These are phyloP conservation scores for Antedon bifida DNA, from an alignment of 35 echinoderm and acorn worm genomes.

Conservation along the genomic window DNA sequence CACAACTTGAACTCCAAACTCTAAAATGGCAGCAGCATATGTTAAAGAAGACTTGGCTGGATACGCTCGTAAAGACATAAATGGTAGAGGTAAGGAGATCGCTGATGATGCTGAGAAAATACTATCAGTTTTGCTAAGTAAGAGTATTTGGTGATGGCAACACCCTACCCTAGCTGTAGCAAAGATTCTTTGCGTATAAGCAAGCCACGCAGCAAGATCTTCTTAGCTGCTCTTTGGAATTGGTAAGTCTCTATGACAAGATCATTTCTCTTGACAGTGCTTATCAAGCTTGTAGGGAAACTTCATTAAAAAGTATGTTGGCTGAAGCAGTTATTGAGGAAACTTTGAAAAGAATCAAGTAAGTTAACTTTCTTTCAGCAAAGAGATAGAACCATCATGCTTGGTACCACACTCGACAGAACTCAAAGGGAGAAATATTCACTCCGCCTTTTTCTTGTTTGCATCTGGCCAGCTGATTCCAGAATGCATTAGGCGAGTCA, in stretches of 20 bases:
- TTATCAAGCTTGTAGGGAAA: slow-evolving; percentile 3
- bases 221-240: slow-evolving; percentile 18
- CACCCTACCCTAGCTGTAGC: slow-evolving; percentile 27
- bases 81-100: slow-evolving; percentile 15
- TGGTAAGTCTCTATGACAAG: slow-evolving; percentile 34
- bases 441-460: too few species aligned
- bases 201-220: slow-evolving; percentile 16
- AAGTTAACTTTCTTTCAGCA: too few species aligned
- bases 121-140: background rate
- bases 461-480: too few species aligned
- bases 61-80: slow-evolving; percentile 23
- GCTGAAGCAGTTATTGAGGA: slow-evolving; percentile 39
- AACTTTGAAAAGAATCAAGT: too few species aligned
- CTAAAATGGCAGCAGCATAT: background rate
- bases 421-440: too few species aligned
- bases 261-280: slow-evolving; percentile 16
- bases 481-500: too few species aligned
- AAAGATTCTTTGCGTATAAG: slow-evolving; percentile 27
- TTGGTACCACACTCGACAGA: too few species aligned
- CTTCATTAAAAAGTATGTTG: slow-evolving; percentile 23
- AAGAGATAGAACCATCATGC: too few species aligned
- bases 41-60: slow-evolving; percentile 7
- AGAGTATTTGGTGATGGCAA: slow-evolving; percentile 48
- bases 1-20: too few species aligned
- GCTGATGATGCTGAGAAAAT: slow-evolving; percentile 15